Evolutionary conservation across 1,140 invertebrate genomes (phyloP).

Genomic region (Brachionus manjavacas): DNA sequence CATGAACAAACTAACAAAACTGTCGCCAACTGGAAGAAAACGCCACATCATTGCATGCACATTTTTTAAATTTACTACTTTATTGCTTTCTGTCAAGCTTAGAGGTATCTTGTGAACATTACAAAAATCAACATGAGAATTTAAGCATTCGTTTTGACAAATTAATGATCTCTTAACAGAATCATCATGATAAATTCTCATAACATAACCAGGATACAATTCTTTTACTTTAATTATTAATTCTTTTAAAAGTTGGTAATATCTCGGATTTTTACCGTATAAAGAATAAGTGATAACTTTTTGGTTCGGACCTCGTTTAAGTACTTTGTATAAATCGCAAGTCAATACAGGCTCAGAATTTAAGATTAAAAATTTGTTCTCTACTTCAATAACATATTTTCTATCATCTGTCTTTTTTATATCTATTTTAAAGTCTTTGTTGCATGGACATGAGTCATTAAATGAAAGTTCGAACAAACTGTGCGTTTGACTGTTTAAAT

Average conservation of each 20-base stretch:
- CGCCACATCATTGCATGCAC: constrained; percentile 15
- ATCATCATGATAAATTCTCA: constrained; percentile 34
- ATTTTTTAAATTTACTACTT: neutral
- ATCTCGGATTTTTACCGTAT: neutral
- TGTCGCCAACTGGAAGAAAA: neutral
- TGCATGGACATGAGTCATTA: neutral
- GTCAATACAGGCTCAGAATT: neutral
- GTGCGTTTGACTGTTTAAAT: neutral
- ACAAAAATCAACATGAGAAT: constrained; percentile 36
- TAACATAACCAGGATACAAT: neutral
- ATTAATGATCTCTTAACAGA: constrained; percentile 1
- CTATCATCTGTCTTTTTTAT: neutral
- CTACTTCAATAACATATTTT: neutral
- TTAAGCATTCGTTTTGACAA: neutral
- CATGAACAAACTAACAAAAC: constrained; percentile 18
- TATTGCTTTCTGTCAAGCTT: neutral
- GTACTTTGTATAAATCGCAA: neutral
- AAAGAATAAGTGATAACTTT: constrained; percentile 10
- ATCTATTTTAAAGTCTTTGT: neutral
- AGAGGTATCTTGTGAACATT: constrained; percentile 1
- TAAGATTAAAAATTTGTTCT: neutral
- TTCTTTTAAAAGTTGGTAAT: neutral
- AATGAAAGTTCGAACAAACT: neutral
- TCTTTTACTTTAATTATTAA: neutral
- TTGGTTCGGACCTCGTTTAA: constrained; percentile 19